Conservation (phyloP, 53 echinoderm and acorn worm species). For the Antedon mediterranea region DNA sequence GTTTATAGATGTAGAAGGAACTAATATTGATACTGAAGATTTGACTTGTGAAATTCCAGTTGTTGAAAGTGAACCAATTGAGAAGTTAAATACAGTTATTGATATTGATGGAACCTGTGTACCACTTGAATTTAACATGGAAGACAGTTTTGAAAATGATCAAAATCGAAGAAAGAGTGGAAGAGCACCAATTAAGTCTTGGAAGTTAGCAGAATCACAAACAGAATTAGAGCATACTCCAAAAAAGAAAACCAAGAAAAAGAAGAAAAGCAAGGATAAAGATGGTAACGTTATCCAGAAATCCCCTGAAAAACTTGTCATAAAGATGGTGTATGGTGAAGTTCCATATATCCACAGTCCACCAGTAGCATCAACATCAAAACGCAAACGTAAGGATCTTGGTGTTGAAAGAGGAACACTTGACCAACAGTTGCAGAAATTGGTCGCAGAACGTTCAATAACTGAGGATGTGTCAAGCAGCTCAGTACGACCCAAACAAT, state of each 20-base stretch:
- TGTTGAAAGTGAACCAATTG: not conserved
- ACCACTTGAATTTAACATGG: no score
- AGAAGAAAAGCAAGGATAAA: not conserved
- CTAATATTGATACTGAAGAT: not conserved
- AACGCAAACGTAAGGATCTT: not conserved
- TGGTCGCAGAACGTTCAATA: not conserved
- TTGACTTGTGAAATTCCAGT: not conserved
- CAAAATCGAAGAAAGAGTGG: not conserved
- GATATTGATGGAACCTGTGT: no score
- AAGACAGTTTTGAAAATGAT: not conserved
- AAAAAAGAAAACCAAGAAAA: no score
- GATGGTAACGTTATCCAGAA: not conserved
- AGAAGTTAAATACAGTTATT: not conserved
- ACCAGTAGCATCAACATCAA: not conserved
- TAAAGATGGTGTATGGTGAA: not conserved
- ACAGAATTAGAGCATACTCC: not conserved
- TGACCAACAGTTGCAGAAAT: not conserved
- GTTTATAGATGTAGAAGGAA: no score
- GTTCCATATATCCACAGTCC: not conserved
- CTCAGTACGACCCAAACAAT: not conserved
- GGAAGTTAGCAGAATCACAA: not conserved
- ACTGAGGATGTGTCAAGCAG: not conserved
- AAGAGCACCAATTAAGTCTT: not conserved
- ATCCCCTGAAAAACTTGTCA: not conserved
- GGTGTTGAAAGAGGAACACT: not conserved